Percentiles rank a stretch among this genome's conserved stretches.
Evolutionary conservation across 2,888 invertebrate genomes (phyloP).

Genomic region (Dolichopus griseipennis): DNA sequence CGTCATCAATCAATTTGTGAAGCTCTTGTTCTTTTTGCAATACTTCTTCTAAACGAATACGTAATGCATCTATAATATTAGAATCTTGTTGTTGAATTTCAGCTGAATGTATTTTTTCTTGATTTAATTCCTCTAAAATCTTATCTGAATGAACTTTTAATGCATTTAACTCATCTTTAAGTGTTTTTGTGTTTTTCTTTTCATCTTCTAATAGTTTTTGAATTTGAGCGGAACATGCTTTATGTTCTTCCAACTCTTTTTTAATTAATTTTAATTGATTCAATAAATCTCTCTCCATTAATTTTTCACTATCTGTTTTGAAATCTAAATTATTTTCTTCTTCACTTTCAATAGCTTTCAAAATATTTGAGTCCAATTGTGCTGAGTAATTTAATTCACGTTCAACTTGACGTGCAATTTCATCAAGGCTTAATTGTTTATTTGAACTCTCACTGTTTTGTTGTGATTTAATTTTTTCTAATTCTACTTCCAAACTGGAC

Average conservation of each 20-base stretch:
- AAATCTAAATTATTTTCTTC: slow-evolving; percentile 39
- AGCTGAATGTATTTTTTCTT: slow-evolving; percentile 51
- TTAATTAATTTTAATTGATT: slow-evolving; percentile 35
- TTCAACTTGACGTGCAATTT: slow-evolving; percentile 49
- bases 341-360: slow-evolving; percentile 50
- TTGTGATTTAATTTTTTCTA: slow-evolving; percentile 34
- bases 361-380: slow-evolving; percentile 50
- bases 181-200: neutral
- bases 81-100: slow-evolving; percentile 55
- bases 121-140: slow-evolving; percentile 49
- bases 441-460: slow-evolving; percentile 32
- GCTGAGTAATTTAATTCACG: slow-evolving; percentile 53
- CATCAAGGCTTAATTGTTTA: slow-evolving; percentile 45
- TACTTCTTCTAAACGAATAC: slow-evolving; percentile 55
- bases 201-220: slow-evolving; percentile 12
- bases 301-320: slow-evolving; percentile 37
- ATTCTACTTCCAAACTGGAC: slow-evolving; percentile 43
- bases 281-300: slow-evolving; percentile 34
- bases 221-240: slow-evolving; percentile 14
- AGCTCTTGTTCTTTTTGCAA: slow-evolving; percentile 56
- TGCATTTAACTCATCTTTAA: slow-evolving; percentile 36
- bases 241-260: slow-evolving; percentile 33
- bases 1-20: slow-evolving; percentile 50
- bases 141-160: slow-evolving; percentile 49
- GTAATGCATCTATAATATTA: slow-evolving; percentile 55